Percentiles rank a stretch among this genome's conserved stretches.
Conservation (phyloP, 2,797 vertebrate genomes). For the Chaunax sp. region DNA sequence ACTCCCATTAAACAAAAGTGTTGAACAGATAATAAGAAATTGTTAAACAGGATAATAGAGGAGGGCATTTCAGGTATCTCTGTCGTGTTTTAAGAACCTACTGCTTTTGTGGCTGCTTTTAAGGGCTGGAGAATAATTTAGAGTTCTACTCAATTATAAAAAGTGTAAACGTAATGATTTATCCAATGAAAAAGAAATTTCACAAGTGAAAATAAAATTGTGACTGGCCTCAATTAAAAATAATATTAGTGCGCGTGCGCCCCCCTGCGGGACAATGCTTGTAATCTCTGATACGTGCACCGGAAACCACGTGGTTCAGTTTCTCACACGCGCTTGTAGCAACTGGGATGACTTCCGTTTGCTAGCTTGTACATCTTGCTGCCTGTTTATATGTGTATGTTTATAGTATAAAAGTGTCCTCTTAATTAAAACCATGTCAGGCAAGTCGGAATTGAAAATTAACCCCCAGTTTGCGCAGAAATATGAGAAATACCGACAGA, state of each 20-base stretch:
- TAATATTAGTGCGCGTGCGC: conserved; percentile 4
- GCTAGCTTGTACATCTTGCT: not conserved
- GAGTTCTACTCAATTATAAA: not conserved
- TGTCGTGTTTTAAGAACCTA: not conserved
- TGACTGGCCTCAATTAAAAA: too few species aligned
- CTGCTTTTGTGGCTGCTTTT: not conserved
- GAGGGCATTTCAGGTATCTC: not conserved
- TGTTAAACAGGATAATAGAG: not conserved
- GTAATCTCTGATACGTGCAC: not conserved
- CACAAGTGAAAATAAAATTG: too few species aligned
- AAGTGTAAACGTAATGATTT: not conserved
- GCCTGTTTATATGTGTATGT: too few species aligned
- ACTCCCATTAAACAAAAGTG: not conserved
- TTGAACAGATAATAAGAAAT: not conserved
- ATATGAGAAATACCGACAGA: conserved; percentile 90
- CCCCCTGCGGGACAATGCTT: conserved; percentile 11
- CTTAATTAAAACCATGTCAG: conserved; percentile 65
- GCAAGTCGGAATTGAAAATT: conserved; percentile 80
- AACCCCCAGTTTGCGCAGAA: conserved; percentile 88
- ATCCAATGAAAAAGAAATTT: not conserved
- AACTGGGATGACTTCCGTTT: not conserved
- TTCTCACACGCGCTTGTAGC: conserved; percentile 13
- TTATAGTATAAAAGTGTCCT: rapidly evolving
- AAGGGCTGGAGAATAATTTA: not conserved
- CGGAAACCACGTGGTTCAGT: conserved; percentile 63